Evolutionary conservation across 2,113 vertebrate species (phyloP), one percentile per base, ranked within the genome.

Genomic region (Salminus brasiliensis): DNA sequence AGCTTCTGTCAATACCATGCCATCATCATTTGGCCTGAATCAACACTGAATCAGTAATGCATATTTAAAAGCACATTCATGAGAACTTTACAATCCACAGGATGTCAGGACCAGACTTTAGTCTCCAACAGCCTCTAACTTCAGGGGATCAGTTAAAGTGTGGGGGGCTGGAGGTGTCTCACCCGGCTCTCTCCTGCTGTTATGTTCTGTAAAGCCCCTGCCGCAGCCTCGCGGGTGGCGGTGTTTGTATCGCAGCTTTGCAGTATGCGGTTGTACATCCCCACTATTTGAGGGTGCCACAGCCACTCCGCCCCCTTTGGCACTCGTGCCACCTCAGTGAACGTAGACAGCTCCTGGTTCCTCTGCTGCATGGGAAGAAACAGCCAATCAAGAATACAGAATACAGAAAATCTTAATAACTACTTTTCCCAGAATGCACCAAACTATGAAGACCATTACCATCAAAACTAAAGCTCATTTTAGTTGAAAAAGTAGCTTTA

Each of bases 291-390:
- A 0, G 98, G 98, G 87, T 98, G 97, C 97, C 97, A 99, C 62
- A 99, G 92, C 96, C 96, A 97, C 90, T 99, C 97, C 1, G 96
- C 91, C 21, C 96, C 97, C 75, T 94, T 95, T 21, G 98, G 97
- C 74, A 95, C 93, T 82, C 94, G 94, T 4, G 95, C 88, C 21
- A 97, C 94, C 83, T 98, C 96, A 0, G 96, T 90, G 72, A 99
- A 94, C 34, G 93, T 93, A 81, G 94, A 90, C 0, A 95, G 85
- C 25, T 96, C 95, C 0, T 95, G 94, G 0, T 93, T 93, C 72
- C 87, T 87, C 81, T 96, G 92, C 84, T 90, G 72, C 45, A 41
- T n/a, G 66, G n/a, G 41, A 16, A 76, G 8, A 60, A 71, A 47
- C 21, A 79, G 41, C 5, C 15, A 21, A 21, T 34, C 60, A 60